phyloP scores from a whole-genome alignment of 1,140 invertebrate species.

The Danaus melanippus region DNA sequence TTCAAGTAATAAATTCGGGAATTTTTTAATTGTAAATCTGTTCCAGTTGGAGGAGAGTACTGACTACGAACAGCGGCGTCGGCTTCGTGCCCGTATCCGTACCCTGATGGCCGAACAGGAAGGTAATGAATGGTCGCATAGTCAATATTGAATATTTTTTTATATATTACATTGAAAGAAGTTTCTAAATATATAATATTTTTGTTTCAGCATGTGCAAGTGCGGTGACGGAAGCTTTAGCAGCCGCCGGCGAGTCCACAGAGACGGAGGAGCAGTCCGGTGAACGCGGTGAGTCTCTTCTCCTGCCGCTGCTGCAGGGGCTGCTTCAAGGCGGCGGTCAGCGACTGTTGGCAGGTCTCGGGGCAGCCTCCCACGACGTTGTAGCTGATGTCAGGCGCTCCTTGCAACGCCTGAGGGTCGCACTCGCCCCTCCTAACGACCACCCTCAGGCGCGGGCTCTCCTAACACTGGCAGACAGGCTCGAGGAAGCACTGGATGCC shows the following conservation, averaged over 20 bases:
- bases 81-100: slow-evolving; percentile 83
- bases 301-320: slow-evolving; percentile 76
- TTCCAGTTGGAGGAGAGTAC: slow-evolving; percentile 86
- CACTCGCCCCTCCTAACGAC: slow-evolving; percentile 74
- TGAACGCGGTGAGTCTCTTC: slow-evolving; percentile 69
- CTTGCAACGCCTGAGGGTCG: slow-evolving; percentile 80
- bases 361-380: slow-evolving; percentile 69
- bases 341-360: slow-evolving; percentile 47
- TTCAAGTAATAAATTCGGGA: too few species aligned
- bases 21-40: too few species aligned
- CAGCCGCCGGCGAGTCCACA: slow-evolving; percentile 48
- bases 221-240: slow-evolving; percentile 72
- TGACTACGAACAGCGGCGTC: slow-evolving; percentile 88
- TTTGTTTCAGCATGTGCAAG: slow-evolving; percentile 71
- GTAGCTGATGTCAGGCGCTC: slow-evolving; percentile 86
- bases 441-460: slow-evolving; percentile 76
- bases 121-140: slow-evolving; percentile 66
- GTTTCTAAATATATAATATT: slow-evolving; percentile 1
- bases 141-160: background rate
- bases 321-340: slow-evolving; percentile 62
- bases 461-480: slow-evolving; percentile 80
- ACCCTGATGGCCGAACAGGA: slow-evolving; percentile 84
- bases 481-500: slow-evolving; percentile 79
- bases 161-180: background rate
- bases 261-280: slow-evolving; percentile 32